Conservation (phyloP, 2,888 invertebrate genomes). For the Sympetrum striolatum region DNA sequence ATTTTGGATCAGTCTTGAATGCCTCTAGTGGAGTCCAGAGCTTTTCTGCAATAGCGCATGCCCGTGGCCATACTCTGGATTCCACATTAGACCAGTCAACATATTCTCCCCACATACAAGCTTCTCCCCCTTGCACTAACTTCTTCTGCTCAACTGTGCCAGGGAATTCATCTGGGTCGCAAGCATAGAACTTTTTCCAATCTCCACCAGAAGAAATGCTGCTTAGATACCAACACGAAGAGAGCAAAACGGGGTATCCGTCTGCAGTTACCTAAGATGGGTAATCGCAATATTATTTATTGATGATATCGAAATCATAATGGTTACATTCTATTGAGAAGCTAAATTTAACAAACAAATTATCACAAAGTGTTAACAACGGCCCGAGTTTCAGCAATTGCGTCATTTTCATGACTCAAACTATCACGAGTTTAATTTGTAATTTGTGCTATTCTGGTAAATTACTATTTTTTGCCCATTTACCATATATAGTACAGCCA, state of each 20-base stretch:
- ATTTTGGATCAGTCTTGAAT: constrained; percentile 53
- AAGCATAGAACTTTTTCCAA: constrained; percentile 73
- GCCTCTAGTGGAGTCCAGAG: constrained; percentile 72
- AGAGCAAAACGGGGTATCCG: constrained; percentile 74
- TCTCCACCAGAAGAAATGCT: constrained; percentile 71
- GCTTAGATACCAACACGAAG: constrained; percentile 89
- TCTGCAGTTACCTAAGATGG: constrained; percentile 65
- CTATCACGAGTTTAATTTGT: too few relatives aligned
- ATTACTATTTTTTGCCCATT: too few relatives aligned
- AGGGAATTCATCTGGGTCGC: constrained; percentile 71
- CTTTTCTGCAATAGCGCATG: constrained; percentile 84
- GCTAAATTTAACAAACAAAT: too few relatives aligned
- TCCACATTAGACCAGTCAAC: constrained; percentile 74
- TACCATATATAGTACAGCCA: too few relatives aligned
- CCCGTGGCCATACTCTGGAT: constrained; percentile 81
- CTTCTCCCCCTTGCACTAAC: constrained; percentile 85
- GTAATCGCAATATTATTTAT: too few relatives aligned
- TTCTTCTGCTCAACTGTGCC: constrained; percentile 64
- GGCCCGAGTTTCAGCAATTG: too few relatives aligned
- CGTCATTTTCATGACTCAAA: too few relatives aligned
- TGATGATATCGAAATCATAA: too few relatives aligned
- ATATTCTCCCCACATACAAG: constrained; percentile 91
- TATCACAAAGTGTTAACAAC: too few relatives aligned
- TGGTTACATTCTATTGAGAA: too few relatives aligned
- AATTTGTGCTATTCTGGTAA: too few relatives aligned